These are phyloP conservation scores for Empis stercorea DNA, from an alignment of 2,888 invertebrate species.

Conservation along the genomic window DNA sequence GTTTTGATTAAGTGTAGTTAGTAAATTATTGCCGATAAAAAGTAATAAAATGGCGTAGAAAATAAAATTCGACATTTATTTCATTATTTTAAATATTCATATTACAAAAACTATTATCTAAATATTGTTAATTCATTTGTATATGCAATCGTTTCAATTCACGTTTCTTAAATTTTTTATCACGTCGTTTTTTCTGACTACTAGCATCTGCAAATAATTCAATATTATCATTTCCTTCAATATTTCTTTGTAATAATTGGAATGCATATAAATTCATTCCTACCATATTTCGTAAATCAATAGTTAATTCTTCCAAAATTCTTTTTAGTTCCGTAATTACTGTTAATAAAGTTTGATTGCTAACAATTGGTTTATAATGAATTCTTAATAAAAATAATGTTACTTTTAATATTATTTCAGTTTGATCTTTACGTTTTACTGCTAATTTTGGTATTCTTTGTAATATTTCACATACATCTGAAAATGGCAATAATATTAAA, in stretches of 20 bases:
- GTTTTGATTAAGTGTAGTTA: no score
- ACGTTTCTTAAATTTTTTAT: slow-evolving; percentile 47
- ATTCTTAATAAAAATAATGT: slow-evolving; percentile 62
- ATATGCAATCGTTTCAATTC: slow-evolving; percentile 44
- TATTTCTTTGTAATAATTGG: slow-evolving; percentile 57
- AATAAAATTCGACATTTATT: no score
- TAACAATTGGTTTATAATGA: slow-evolving; percentile 66
- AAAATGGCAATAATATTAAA: slow-evolving; percentile 71
- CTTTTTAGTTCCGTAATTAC: slow-evolving; percentile 23
- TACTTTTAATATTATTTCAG: slow-evolving; percentile 65
- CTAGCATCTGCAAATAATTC: slow-evolving; percentile 68
- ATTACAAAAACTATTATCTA: no score
- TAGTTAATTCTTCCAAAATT: slow-evolving; percentile 22
- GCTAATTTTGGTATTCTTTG: slow-evolving; percentile 56
- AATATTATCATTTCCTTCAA: slow-evolving; percentile 62
- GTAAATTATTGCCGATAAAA: no score
- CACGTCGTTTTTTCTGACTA: slow-evolving; percentile 45
- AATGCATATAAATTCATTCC: slow-evolving; percentile 79
- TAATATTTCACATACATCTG: slow-evolving; percentile 65
- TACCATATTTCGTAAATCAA: slow-evolving; percentile 54
- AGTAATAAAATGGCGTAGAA: no score
- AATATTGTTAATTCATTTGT: no score
- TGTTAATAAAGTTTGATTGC: slow-evolving; percentile 51
- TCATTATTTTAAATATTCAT: no score
- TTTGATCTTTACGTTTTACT: slow-evolving; percentile 48